phyloP scores from a whole-genome alignment of 2,797 vertebrate genomes.

The Octomys mimax region DNA sequence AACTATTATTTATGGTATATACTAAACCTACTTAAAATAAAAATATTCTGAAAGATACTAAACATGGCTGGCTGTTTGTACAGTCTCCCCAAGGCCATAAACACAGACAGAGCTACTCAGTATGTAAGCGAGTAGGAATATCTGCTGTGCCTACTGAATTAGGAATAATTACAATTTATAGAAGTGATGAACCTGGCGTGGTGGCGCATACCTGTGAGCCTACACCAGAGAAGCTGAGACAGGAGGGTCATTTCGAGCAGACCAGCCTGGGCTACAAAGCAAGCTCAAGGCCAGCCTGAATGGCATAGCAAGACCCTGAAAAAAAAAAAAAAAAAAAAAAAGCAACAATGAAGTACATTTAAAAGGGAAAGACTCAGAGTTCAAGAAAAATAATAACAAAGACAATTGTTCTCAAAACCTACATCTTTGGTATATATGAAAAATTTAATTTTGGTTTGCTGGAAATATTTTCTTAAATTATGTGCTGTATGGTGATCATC shows the following conservation, averaged over 20 bases:
- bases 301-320: too few relatives aligned
- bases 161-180: constrained; percentile 30
- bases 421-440: neutral
- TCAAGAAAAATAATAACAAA: neutral
- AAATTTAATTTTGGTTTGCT: constrained; percentile 15
- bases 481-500: neutral
- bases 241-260: too few relatives aligned
- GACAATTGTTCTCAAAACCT: neutral
- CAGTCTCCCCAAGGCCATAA: neutral
- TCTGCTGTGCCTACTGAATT: constrained; percentile 19
- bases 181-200: neutral
- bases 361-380: constrained; percentile 1
- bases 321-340: too few relatives aligned
- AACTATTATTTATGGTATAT: neutral
- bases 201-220: too few relatives aligned
- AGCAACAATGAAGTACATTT: neutral
- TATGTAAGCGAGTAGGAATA: neutral
- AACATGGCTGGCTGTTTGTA: neutral
- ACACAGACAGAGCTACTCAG: neutral
- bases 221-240: too few relatives aligned
- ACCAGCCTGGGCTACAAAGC: too few relatives aligned
- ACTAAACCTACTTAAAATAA: neutral
- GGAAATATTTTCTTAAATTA: constrained; percentile 7
- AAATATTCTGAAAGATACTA: neutral
- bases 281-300: too few relatives aligned